A percentile compares a stretch with the other conserved stretches of the same genome.
Conservation (phyloP, 1,140 invertebrate species). For the Trichonephila inaurata region DNA sequence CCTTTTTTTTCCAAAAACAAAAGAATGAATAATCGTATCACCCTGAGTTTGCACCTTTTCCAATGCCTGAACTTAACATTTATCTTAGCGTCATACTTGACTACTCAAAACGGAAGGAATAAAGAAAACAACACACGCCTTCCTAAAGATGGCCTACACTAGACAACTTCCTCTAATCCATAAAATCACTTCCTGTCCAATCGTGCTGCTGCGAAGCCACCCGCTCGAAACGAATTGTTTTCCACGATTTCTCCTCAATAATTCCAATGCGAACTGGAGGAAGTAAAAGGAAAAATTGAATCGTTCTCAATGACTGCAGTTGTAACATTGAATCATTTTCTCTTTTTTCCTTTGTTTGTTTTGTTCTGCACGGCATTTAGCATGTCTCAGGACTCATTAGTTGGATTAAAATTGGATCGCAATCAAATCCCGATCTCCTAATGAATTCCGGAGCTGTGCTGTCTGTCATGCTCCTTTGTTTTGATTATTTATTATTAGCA, state of each 20-base stretch:
- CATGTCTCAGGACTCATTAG: background rate
- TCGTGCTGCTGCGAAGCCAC: background rate
- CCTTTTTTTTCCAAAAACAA: too few relatives aligned
- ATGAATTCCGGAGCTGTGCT: background rate
- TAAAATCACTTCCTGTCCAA: slow-evolving; percentile 43
- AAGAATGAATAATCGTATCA: too few relatives aligned
- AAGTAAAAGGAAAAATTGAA: background rate
- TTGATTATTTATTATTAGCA: slow-evolving; percentile 9
- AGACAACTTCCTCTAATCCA: background rate
- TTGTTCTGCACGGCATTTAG: background rate
- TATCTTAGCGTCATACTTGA: background rate
- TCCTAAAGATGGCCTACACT: background rate
- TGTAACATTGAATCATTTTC: slow-evolving; percentile 51
- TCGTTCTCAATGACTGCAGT: slow-evolving; percentile 42
- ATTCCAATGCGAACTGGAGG: slow-evolving; percentile 1
- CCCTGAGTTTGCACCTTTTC: background rate
- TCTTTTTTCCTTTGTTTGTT: background rate
- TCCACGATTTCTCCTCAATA: background rate
- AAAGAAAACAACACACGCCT: background rate
- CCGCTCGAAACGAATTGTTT: slow-evolving; percentile 32
- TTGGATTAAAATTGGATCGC: background rate
- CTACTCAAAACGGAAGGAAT: slow-evolving; percentile 8
- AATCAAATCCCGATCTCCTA: slow-evolving; percentile 1
- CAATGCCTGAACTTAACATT: background rate
- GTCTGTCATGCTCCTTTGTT: background rate